Evolutionary conservation across 2,888 invertebrate species (phyloP), one percentile per base, ranked within the genome.

Genomic region (Drosophila peninsularis): DNA sequence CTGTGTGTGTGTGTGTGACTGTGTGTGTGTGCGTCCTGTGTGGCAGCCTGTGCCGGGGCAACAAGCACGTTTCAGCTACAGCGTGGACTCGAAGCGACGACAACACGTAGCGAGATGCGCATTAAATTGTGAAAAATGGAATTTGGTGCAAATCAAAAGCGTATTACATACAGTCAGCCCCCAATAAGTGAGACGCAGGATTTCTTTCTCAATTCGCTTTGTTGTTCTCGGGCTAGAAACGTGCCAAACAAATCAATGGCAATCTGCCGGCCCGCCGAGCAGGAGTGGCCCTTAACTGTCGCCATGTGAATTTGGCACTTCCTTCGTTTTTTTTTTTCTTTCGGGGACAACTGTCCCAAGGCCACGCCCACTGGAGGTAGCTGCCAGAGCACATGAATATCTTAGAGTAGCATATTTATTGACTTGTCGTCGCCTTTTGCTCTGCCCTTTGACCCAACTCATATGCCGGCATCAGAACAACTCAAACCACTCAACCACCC

Each of bases 61-160:
- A 58, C 62, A 63, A 62, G 80, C 83, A 84, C 83, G 87, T 86
- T 74, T 72, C 75, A 27, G 62, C 21, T 30, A 71, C 57, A 52
- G 41, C 49, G 47, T 63, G 62, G 78, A 78, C 82, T 63, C 71
- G 69, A 30, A 62, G 78, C 75, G 88, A 80, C 82, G 82, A 73
- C 78, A 82, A 76, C 85, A 86, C 85, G 85, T 86, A 88, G 74
- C 88, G 69, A 85, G 79, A 82, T 85, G 82, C 88, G 85, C 88
- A 86, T 86, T 86, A 86, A 86, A 88, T 86, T 88, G 88, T 86
- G 85, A 87, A 88, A 87, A 87, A 88, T 84, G 81, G 82, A 88
- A 82, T 82, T 84, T 80, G 67, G 76, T 82, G 75, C 87, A 82
- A 89, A 88, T 88, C 88, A 89, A 89, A 89, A 85, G 75, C 89